Percentiles rank a stretch among this genome's conserved stretches.
Evolutionary conservation across 2,113 vertebrate species (phyloP).

Genomic region (Pipa parva): DNA sequence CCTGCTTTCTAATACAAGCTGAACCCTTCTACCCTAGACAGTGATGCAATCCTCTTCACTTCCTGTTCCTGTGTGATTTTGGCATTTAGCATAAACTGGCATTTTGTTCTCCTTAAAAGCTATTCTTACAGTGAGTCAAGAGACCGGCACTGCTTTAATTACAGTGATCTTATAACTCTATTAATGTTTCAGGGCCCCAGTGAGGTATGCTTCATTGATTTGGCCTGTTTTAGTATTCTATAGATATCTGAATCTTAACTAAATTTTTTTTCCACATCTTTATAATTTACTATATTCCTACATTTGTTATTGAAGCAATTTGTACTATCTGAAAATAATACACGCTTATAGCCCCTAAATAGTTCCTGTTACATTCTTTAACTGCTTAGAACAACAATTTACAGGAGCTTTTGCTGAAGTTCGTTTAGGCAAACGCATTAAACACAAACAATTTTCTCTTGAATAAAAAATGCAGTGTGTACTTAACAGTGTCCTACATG

Average conservation of each 20-base stretch:
- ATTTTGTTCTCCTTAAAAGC: too few species aligned
- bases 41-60: too few species aligned
- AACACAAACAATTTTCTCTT: conserved; percentile 81
- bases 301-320: conserved; percentile 79
- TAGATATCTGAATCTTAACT: conserved; percentile 74
- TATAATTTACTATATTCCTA: conserved; percentile 76
- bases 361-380: conserved; percentile 76
- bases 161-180: too few species aligned
- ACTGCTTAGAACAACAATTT: conserved; percentile 84
- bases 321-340: conserved; percentile 80
- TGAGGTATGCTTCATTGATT: too few species aligned
- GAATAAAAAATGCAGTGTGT: conserved; percentile 82
- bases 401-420: conserved; percentile 80
- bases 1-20: too few species aligned
- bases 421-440: conserved; percentile 81
- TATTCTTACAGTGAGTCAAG: too few species aligned
- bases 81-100: too few species aligned
- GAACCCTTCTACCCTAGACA: too few species aligned
- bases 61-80: too few species aligned
- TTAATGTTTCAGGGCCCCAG: too few species aligned
- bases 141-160: too few species aligned
- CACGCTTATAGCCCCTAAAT: conserved; percentile 70
- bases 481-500: conserved; percentile 80
- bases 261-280: conserved; percentile 78
- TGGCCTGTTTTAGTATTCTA: too few species aligned